phyloP scores from a whole-genome alignment of 2,113 vertebrate species.

The Myodes glareolus region DNA sequence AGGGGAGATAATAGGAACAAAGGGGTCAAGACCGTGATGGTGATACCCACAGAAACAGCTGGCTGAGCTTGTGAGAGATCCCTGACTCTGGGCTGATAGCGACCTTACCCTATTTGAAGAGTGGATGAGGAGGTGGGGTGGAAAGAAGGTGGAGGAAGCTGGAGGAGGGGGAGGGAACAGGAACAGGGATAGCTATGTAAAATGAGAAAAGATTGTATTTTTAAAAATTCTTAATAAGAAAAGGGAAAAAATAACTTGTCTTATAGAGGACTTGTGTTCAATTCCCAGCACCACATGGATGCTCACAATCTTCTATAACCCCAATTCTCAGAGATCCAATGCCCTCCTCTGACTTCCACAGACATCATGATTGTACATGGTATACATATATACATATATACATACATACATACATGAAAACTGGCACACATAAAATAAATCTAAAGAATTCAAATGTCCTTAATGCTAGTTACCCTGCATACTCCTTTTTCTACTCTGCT shows the following conservation, averaged over 20 bases:
- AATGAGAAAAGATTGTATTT: too few species aligned
- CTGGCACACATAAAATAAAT: neutral
- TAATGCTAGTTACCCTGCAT: neutral
- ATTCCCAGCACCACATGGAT: neutral
- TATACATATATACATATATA: neutral
- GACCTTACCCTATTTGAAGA: too few species aligned
- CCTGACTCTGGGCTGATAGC: too few species aligned
- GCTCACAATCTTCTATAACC: neutral
- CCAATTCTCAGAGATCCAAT: neutral
- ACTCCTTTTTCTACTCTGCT: neutral
- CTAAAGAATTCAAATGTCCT: neutral
- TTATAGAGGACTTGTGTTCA: neutral
- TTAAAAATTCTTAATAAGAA: too few species aligned
- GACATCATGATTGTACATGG: neutral
- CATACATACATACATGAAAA: neutral
- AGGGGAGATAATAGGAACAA: too few species aligned
- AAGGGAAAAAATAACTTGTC: neutral
- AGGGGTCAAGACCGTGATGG: too few species aligned
- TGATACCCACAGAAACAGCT: too few species aligned
- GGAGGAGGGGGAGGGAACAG: too few species aligned
- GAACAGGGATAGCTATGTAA: too few species aligned
- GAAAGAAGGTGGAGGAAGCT: too few species aligned
- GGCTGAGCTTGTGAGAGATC: too few species aligned
- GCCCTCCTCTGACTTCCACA: neutral
- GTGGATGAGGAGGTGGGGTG: too few species aligned